Conservation (phyloP, 2,888 invertebrate species). For the Serrognathus titanus region DNA sequence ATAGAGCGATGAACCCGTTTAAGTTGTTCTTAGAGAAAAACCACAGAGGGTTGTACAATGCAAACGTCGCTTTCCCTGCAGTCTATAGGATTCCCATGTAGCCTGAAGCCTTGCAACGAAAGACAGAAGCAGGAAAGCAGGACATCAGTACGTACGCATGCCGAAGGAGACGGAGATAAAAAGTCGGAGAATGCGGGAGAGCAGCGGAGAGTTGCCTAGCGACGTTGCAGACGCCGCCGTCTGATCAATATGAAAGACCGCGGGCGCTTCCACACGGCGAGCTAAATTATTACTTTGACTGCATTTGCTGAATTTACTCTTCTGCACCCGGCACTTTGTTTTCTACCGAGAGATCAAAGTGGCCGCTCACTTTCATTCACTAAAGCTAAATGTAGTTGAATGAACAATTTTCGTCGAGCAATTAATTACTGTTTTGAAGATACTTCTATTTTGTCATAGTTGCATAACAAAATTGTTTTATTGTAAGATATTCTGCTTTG, state of each 20-base stretch:
- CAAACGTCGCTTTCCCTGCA: slow-evolving; percentile 15
- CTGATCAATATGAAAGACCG: slow-evolving; percentile 41
- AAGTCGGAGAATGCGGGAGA: slow-evolving; percentile 17
- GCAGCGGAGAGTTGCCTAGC: slow-evolving; percentile 37
- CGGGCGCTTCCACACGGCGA: slow-evolving; percentile 23
- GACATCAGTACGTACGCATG: not conserved
- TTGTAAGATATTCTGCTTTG: too few relatives aligned
- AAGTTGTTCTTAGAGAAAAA: slow-evolving; percentile 8
- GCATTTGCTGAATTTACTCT: slow-evolving; percentile 18
- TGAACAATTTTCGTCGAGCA: not conserved
- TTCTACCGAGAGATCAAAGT: slow-evolving; percentile 10
- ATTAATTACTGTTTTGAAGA: too few relatives aligned
- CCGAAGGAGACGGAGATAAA: slow-evolving; percentile 9
- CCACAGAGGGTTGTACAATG: slow-evolving; percentile 9
- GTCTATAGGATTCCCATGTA: slow-evolving; percentile 22
- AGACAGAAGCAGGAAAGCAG: slow-evolving; percentile 4
- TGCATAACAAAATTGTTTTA: too few relatives aligned
- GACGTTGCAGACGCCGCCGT: slow-evolving; percentile 43
- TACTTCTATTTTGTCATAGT: too few relatives aligned
- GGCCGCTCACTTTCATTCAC: slow-evolving; percentile 10
- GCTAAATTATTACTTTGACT: slow-evolving; percentile 29
- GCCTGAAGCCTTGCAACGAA: slow-evolving; percentile 8
- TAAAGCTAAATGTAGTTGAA: slow-evolving; percentile 12
- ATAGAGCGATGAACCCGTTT: slow-evolving; percentile 24
- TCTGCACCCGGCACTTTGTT: not conserved